Conservation (phyloP, 2,888 invertebrate species). For the Dromius quadrimaculatus region DNA sequence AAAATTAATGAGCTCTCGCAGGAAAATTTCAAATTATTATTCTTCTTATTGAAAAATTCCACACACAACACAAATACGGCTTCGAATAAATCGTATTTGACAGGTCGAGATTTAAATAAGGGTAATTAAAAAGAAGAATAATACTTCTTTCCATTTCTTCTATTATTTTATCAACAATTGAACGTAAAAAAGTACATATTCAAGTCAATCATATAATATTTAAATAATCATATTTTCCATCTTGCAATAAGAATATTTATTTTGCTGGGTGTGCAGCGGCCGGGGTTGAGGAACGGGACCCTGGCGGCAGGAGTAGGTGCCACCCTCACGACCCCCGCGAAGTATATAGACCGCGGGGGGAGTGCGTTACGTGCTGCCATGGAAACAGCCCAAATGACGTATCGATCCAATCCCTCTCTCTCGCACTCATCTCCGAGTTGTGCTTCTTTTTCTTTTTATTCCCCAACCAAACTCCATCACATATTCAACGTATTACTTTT, state of each 20-base stretch:
- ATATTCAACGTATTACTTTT: conserved; percentile 69
- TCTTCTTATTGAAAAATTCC: no score
- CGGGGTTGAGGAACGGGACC: not conserved
- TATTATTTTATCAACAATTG: no score
- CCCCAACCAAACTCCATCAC: conserved; percentile 62
- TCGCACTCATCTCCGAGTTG: conserved; percentile 59
- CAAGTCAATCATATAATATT: no score
- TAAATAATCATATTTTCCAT: no score
- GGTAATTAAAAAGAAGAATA: no score
- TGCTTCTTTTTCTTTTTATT: conserved; percentile 45
- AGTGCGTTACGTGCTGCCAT: conserved; percentile 68
- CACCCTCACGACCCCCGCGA: conserved; percentile 54
- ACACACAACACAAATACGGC: no score
- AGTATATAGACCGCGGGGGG: conserved; percentile 61
- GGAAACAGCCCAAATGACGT: conserved; percentile 70
- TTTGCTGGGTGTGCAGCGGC: not conserved
- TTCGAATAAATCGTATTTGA: no score
- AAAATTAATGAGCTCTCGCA: no score
- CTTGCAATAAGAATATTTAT: conserved; percentile 34
- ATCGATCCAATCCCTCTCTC: conserved; percentile 67
- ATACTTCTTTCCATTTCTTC: no score
- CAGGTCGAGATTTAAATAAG: no score
- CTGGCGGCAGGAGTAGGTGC: conserved; percentile 37
- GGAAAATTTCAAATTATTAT: no score
- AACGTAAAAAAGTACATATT: no score